Base-by-base conservation (phyloP, 30 jellyfish, hydroid and myxozoan species). In the Sanderia malayensis region DNA sequence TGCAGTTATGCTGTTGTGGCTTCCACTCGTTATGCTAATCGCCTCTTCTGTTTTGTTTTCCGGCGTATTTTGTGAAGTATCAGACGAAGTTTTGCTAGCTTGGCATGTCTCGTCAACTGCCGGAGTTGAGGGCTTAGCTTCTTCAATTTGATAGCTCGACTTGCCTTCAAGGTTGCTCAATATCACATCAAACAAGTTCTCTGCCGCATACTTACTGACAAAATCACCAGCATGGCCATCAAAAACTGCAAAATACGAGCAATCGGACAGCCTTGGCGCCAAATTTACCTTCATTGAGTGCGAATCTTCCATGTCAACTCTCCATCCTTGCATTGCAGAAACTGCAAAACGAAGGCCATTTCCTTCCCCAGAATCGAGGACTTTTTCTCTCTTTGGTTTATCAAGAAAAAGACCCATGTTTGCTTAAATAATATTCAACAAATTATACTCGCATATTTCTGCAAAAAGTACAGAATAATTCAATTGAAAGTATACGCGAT, bases 151-250 rank as follows among this genome's bases (percentile, higher is more conserved):
- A 37, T 4, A 37, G 13, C 52, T 37, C 13, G 52, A 37, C 13
- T 37, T 37, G 22, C 30, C 66, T 22, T 61, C 76, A 30, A 80
- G 71, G 25, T 72, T 62, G 29, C 81, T 74, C 18, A 83, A 31
- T 4, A 94, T 86, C 53, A 76, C 86, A 31, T 86, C 95, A 71
- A 78, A 60, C 41, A 94, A 52, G 28, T 87, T 72, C 31, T 82
- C 85, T 2, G 99, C 92, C n/a, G 93, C 81, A 59, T 64, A 86
- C 73, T 82, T 87, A 68, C 99, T 94, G 33, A 86, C 96, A 65
- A 86, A 86, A 47, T 86, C 97, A 19, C 99, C 99, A n/a, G 99
- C 99, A 83, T 94, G 99, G n/a, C 99, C 99, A 77, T 94, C 99
- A 73, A 94, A 94, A 2, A 94, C 99, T 31, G 99, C 99, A 79